Percentiles rank a stretch among this genome's conserved stretches.
phyloP scores from a whole-genome alignment of 2,888 invertebrate genomes.

The Aphodius sticticus region DNA sequence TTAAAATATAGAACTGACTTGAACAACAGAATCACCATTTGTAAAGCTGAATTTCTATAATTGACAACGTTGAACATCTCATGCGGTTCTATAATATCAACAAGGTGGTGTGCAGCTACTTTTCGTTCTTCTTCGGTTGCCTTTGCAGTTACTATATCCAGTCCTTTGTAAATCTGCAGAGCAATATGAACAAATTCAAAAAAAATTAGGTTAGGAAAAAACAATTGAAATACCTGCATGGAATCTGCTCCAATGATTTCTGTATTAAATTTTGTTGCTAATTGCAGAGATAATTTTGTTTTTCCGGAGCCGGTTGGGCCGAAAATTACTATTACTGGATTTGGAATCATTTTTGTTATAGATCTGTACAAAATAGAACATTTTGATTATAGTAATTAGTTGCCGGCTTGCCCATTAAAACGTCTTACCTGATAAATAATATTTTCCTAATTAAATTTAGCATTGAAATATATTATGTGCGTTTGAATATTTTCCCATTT shows the following conservation, averaged over 20 bases:
- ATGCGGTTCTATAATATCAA: slow-evolving; percentile 85
- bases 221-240: slow-evolving; percentile 81
- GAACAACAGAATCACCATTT: slow-evolving; percentile 77
- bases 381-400: neutral
- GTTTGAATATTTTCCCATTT: neutral
- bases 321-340: slow-evolving; percentile 85
- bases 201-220: neutral
- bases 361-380: neutral
- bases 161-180: slow-evolving; percentile 87
- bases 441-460: slow-evolving; percentile 6
- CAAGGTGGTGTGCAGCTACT: slow-evolving; percentile 83
- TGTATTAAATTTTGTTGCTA: slow-evolving; percentile 84
- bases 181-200: neutral
- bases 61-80: slow-evolving; percentile 83
- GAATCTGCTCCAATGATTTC: slow-evolving; percentile 99
- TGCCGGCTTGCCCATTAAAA: neutral
- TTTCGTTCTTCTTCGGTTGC: slow-evolving; percentile 81
- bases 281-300: slow-evolving; percentile 92
- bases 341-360: neutral
- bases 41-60: slow-evolving; percentile 81
- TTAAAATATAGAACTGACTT: slow-evolving; percentile 36
- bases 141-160: slow-evolving; percentile 95
- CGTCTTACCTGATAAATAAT: neutral
- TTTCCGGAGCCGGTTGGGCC: slow-evolving; percentile 98
- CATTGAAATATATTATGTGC: neutral